Evolutionary conservation across 1,140 invertebrate species (phyloP).

Genomic region (Drosophila sp.): DNA sequence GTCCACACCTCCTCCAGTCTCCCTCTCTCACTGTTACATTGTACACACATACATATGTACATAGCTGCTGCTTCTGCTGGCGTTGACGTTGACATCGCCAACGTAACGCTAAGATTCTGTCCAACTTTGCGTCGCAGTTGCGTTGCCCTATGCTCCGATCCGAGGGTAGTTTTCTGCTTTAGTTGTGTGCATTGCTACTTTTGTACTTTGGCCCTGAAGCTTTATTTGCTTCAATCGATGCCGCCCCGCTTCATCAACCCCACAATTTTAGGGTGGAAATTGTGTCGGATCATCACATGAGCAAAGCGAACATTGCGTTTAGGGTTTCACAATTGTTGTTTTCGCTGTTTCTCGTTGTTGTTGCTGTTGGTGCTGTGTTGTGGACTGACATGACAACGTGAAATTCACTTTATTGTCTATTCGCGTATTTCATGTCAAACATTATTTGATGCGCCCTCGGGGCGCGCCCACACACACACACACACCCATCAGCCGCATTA

Average conservation of each 20-base stretch:
- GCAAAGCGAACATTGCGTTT: conserved; percentile 56
- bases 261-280: conserved; percentile 72
- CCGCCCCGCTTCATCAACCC: conserved; percentile 54
- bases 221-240: conserved; percentile 79
- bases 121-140: conserved; percentile 2
- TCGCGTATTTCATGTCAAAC: conserved; percentile 76
- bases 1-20: not conserved
- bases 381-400: conserved; percentile 77
- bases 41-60: too few relatives aligned
- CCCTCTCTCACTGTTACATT: conserved; percentile 20
- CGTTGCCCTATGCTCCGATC: conserved; percentile 39
- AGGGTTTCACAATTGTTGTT: conserved; percentile 72
- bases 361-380: conserved; percentile 50
- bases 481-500: conserved; percentile 33
- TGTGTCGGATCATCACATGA: conserved; percentile 49
- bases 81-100: conserved; percentile 2
- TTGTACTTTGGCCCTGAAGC: conserved; percentile 74
- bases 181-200: conserved; percentile 30
- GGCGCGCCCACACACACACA: conserved; percentile 65
- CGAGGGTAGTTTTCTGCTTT: conserved; percentile 59
- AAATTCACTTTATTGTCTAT: conserved; percentile 81
- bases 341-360: conserved; percentile 33
- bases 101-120: conserved; percentile 12
- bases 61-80: conserved; percentile 5
- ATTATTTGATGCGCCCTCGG: conserved; percentile 77